Conservation (phyloP, 2,888 invertebrate species). For the Archips crataeganus region DNA sequence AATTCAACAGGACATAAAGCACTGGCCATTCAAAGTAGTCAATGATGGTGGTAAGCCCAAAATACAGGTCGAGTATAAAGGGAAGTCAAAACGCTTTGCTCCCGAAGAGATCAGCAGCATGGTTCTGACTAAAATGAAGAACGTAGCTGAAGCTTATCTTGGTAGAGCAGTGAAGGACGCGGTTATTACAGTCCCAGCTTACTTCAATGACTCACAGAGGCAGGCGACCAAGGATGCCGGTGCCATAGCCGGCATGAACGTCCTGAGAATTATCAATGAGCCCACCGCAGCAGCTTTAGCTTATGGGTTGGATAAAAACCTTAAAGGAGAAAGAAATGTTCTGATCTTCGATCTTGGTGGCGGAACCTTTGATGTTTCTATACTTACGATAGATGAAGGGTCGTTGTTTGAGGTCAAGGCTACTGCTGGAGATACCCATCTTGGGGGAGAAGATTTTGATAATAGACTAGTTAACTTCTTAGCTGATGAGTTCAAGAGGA, state of each 20-base stretch:
- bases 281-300: conserved; percentile 92
- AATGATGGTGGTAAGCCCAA: conserved; percentile 89
- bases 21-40: conserved; percentile 93
- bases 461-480: conserved; percentile 88
- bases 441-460: conserved; percentile 91
- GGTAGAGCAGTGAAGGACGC: conserved; percentile 89
- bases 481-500: conserved; percentile 89
- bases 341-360: conserved; percentile 88
- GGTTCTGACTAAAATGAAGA: conserved; percentile 85
- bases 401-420: conserved; percentile 92
- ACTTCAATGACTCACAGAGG: conserved; percentile 90
- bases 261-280: conserved; percentile 93
- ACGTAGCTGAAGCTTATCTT: conserved; percentile 89
- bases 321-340: conserved; percentile 87
- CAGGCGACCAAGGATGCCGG: conserved; percentile 94
- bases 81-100: conserved; percentile 86
- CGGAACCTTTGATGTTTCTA: conserved; percentile 93
- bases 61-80: conserved; percentile 88
- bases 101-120: conserved; percentile 91
- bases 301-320: conserved; percentile 89
- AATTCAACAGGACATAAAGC: conserved; percentile 91
- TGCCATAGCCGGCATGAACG: conserved; percentile 90
- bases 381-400: conserved; percentile 92
- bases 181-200: conserved; percentile 93
- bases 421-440: conserved; percentile 94